These are phyloP conservation scores for Synergus itoensis DNA, from an alignment of 2,888 invertebrate species.

Conservation along the genomic window DNA sequence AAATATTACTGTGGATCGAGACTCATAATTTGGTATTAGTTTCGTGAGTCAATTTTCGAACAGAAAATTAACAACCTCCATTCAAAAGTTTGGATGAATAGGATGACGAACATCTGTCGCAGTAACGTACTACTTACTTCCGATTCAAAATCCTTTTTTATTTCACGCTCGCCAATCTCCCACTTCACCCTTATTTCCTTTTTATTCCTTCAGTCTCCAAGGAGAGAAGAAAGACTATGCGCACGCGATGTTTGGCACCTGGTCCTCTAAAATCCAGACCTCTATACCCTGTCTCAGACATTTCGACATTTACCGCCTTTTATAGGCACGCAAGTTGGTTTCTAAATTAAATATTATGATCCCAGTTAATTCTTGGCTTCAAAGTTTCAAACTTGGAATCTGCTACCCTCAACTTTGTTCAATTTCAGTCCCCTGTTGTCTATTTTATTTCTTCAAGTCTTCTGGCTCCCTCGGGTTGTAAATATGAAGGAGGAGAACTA, in stretches of 20 bases:
- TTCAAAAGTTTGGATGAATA: conserved; percentile 21
- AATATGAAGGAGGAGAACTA: conserved; percentile 2
- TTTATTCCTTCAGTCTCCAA: conserved; percentile 35
- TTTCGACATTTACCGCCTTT: conserved; percentile 20
- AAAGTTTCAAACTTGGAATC: neutral
- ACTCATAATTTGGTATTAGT: conserved; percentile 14
- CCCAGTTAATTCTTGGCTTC: neutral
- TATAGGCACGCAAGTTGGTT: neutral
- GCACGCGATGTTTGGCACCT: conserved; percentile 27
- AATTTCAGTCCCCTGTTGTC: neutral
- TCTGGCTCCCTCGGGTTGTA: conserved; percentile 7
- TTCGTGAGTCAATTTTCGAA: conserved; percentile 3
- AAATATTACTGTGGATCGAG: neutral
- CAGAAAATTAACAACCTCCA: conserved; percentile 16
- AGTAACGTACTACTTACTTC: conserved; percentile 38
- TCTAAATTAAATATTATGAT: neutral
- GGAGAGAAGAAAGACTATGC: conserved; percentile 23
- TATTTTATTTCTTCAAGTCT: neutral
- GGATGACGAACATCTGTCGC: conserved; percentile 34
- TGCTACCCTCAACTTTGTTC: neutral
- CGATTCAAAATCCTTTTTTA: conserved; percentile 39
- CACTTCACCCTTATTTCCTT: conserved; percentile 35
- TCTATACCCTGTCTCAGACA: neutral
- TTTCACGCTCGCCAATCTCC: conserved; percentile 39
- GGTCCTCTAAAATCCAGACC: conserved; percentile 25